These are phyloP conservation scores for Galerucella pusilla DNA, from an alignment of 2,888 invertebrate species.

Conservation along the genomic window DNA sequence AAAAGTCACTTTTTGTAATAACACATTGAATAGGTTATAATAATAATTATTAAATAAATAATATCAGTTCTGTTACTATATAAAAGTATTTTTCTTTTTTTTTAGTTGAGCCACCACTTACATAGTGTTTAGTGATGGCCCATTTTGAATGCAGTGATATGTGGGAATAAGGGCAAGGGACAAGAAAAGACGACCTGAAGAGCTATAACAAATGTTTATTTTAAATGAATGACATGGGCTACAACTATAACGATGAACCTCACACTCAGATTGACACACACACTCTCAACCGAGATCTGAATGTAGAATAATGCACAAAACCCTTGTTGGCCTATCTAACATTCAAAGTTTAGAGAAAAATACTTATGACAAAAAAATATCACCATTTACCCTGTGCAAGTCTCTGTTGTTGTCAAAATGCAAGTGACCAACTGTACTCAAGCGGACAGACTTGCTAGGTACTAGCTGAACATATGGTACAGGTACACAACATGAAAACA, in stretches of 20 bases:
- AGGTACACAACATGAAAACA: constrained; percentile 68
- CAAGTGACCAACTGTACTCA: constrained; percentile 66
- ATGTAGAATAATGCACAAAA: constrained; percentile 66
- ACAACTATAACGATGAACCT: constrained; percentile 61
- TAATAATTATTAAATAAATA: constrained; percentile 55
- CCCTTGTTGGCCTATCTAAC: constrained; percentile 66
- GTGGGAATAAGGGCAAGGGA: constrained; percentile 56
- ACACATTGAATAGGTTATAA: constrained; percentile 53
- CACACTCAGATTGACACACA: constrained; percentile 60
- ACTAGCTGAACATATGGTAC: constrained; percentile 67
- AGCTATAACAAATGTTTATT: constrained; percentile 65
- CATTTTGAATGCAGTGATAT: constrained; percentile 58
- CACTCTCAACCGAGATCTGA: constrained; percentile 63
- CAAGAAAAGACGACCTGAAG: constrained; percentile 61
- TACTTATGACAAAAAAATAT: constrained; percentile 68
- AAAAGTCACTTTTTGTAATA: constrained; percentile 54
- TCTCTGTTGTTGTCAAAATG: constrained; percentile 66
- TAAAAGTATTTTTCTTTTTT: constrained; percentile 53
- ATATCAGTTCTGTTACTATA: constrained; percentile 58
- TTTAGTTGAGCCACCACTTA: constrained; percentile 50
- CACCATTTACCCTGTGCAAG: constrained; percentile 69
- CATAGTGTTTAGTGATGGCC: constrained; percentile 51
- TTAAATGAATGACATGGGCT: constrained; percentile 63
- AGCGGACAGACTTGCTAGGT: constrained; percentile 67
- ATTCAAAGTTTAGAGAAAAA: constrained; percentile 67